These are phyloP conservation scores for Spea bombifrons DNA, from an alignment of 2,113 vertebrate genomes.

Conservation along the genomic window DNA sequence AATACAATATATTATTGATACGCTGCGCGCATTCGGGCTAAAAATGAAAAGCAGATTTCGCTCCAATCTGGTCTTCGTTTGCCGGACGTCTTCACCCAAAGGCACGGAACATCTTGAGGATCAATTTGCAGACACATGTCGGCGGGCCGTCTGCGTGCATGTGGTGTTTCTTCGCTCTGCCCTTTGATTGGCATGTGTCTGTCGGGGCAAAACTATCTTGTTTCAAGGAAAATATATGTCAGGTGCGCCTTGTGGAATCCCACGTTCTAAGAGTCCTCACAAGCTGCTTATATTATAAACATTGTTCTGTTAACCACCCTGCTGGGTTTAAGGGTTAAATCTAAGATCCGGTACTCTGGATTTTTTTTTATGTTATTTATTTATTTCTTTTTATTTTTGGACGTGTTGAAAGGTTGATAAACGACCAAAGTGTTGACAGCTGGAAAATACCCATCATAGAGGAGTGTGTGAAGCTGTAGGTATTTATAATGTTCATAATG, in stretches of 20 bases:
- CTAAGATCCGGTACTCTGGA: no score
- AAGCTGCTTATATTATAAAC: neutral
- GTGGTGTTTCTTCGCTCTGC: constrained; percentile 45
- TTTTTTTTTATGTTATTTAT: no score
- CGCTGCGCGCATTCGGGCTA: neutral
- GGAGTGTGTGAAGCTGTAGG: no score
- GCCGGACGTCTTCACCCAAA: neutral
- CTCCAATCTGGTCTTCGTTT: constrained; percentile 25
- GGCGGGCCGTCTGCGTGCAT: constrained; percentile 19
- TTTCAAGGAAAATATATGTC: constrained; percentile 58
- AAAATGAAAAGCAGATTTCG: constrained; percentile 17
- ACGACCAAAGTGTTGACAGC: no score
- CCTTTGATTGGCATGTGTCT: constrained; percentile 46
- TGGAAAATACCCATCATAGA: no score
- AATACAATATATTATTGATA: constrained; percentile 17
- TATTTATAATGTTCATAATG: no score
- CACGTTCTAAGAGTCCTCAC: neutral
- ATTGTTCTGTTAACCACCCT: no score
- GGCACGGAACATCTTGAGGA: constrained; percentile 34
- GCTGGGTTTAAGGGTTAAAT: no score
- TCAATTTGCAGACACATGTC: constrained; percentile 46
- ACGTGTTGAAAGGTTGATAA: no score
- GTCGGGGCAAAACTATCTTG: constrained; percentile 41
- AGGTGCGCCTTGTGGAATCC: constrained; percentile 48
- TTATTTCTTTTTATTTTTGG: no score